Evolutionary conservation across 2,113 vertebrate genomes (phyloP).

Genomic region (Mellivora capensis): DNA sequence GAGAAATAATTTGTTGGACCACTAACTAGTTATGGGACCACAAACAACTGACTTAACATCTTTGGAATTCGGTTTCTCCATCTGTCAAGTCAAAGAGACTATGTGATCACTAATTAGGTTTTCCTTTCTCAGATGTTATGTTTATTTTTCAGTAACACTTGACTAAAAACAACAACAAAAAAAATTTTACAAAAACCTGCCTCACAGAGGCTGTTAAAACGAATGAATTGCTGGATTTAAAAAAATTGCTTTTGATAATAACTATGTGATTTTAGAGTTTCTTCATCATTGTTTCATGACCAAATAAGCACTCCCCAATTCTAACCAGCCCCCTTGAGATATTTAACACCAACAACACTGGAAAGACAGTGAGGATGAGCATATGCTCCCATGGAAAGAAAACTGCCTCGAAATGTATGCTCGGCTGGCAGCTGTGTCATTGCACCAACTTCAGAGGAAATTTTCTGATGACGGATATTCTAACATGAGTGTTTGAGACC

Average conservation of each 20-base stretch:
- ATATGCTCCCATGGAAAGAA: neutral
- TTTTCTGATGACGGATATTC: neutral
- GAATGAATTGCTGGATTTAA: neutral
- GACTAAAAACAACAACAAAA: neutral
- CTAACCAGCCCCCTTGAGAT: neutral
- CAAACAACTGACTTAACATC: neutral
- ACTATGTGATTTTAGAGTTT: neutral
- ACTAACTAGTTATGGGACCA: neutral
- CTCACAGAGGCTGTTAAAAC: neutral
- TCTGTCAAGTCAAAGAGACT: neutral
- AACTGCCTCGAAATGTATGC: neutral
- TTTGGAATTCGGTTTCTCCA: conserved; percentile 22
- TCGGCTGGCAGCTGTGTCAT: neutral
- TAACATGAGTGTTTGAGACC: neutral
- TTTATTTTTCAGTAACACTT: neutral
- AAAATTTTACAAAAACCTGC: neutral
- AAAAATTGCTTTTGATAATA: neutral
- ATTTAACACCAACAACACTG: neutral
- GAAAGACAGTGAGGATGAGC: neutral
- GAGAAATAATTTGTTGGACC: neutral
- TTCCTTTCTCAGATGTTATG: neutral
- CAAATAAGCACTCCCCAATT: neutral
- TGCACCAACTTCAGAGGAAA: neutral
- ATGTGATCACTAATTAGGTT: neutral
- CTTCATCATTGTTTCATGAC: neutral